These are phyloP conservation scores for Penaeus chinensis DNA, from an alignment of 1,140 invertebrate species.

Conservation along the genomic window DNA sequence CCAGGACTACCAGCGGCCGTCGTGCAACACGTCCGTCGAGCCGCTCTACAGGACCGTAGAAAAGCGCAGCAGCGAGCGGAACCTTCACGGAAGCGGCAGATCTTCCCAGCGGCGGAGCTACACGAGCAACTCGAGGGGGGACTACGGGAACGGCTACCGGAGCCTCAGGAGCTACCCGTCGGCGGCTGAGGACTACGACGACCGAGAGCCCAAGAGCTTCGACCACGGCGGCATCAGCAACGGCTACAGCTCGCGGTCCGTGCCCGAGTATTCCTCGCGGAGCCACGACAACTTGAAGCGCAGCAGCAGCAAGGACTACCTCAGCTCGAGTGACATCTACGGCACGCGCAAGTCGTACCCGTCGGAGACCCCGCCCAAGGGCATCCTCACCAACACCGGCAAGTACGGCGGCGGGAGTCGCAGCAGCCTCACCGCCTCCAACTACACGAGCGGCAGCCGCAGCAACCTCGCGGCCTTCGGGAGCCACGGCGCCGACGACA, in stretches of 20 bases:
- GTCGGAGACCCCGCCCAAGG: conserved; percentile 6
- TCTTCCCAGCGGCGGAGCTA: neutral
- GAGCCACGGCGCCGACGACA: conserved; percentile 14
- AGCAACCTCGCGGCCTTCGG: conserved; percentile 22
- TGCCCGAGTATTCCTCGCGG: conserved; percentile 20
- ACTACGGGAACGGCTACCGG: conserved; percentile 10
- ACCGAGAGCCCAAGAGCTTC: neutral
- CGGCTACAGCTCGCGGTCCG: neutral
- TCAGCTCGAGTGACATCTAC: neutral
- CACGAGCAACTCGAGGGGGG: neutral
- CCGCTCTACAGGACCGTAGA: conserved; percentile 16
- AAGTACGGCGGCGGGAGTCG: conserved; percentile 32
- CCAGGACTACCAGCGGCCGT: conserved; percentile 18
- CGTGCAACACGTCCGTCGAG: neutral
- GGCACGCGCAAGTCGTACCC: conserved; percentile 6
- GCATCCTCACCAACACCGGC: conserved; percentile 42
- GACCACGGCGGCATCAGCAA: neutral
- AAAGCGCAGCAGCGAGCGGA: conserved; percentile 22
- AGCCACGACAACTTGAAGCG: neutral
- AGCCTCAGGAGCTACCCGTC: conserved; percentile 14
- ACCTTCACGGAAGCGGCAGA: neutral
- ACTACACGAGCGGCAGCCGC: neutral
- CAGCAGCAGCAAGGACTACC: conserved; percentile 11
- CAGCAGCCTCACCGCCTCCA: neutral
- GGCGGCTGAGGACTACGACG: conserved; percentile 18